phyloP scores from a whole-genome alignment of 2,888 invertebrate genomes.

The Leptopilina myrica region DNA sequence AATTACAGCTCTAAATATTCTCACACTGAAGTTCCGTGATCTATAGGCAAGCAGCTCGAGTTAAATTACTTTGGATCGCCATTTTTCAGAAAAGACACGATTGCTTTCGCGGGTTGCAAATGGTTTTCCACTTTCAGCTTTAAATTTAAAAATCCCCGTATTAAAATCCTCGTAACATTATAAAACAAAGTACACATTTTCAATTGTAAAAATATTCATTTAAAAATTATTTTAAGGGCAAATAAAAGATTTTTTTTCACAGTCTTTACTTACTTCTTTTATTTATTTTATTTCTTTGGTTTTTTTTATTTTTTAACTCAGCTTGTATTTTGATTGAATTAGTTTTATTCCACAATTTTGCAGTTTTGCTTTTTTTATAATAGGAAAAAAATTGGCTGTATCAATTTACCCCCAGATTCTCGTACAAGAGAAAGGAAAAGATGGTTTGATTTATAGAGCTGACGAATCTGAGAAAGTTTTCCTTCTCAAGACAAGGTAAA shows the following conservation, averaged over 20 bases:
- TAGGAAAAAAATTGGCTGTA: background rate
- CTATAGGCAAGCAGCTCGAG: slow-evolving; percentile 64
- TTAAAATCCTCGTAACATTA: background rate
- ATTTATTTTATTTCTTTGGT: too few species aligned
- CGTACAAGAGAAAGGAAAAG: background rate
- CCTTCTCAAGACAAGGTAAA: slow-evolving; percentile 46
- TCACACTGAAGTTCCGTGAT: slow-evolving; percentile 72
- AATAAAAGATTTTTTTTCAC: too few species aligned
- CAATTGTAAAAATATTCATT: background rate
- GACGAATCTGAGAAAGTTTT: slow-evolving; percentile 39
- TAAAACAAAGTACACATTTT: background rate
- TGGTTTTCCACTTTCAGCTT: slow-evolving; percentile 53
- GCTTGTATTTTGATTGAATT: too few species aligned
- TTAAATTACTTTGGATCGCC: slow-evolving; percentile 74
- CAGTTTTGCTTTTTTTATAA: background rate
- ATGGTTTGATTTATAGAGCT: slow-evolving; percentile 28
- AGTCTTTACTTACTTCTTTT: too few species aligned
- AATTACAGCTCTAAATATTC: slow-evolving; percentile 76
- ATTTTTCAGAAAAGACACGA: slow-evolving; percentile 70
- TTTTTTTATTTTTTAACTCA: too few species aligned
- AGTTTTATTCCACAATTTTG: background rate
- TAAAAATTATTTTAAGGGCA: background rate
- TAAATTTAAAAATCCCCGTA: slow-evolving; percentile 21
- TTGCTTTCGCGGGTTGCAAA: slow-evolving; percentile 62
- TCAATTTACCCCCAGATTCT: background rate